Evolutionary conservation across 2,113 vertebrate genomes (phyloP).

Genomic region (Charadrius vociferus): DNA sequence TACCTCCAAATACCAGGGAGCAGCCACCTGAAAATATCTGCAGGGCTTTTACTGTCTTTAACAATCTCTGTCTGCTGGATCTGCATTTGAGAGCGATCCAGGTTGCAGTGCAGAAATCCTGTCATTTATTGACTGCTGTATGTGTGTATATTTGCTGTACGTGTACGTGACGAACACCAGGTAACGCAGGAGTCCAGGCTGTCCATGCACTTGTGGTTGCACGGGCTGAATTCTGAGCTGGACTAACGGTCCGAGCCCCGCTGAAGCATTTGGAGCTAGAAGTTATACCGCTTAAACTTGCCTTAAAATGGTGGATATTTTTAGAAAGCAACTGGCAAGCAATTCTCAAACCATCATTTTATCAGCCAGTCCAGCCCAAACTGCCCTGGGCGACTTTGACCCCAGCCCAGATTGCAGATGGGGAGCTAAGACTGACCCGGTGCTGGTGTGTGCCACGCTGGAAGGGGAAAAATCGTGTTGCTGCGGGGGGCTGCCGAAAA

Average conservation of each 20-base stretch:
- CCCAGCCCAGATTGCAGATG: not conserved
- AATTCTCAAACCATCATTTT: not conserved
- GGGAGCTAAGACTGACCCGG: not conserved
- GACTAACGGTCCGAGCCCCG: not conserved
- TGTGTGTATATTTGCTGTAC: not conserved
- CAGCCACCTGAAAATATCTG: not conserved
- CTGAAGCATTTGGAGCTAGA: too few relatives aligned
- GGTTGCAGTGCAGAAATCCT: not conserved
- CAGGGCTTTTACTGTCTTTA: not conserved
- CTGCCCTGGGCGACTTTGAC: not conserved
- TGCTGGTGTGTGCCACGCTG: fast-evolving
- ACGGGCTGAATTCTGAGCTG: not conserved
- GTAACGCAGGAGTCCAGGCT: fast-evolving
- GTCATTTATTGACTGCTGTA: fast-evolving
- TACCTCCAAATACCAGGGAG: not conserved
- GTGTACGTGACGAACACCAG: fast-evolving
- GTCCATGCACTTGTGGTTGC: too few relatives aligned
- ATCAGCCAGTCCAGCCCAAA: not conserved
- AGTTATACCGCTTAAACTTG: not conserved
- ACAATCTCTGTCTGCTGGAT: fast-evolving
- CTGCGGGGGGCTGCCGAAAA: not conserved
- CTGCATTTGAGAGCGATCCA: not conserved
- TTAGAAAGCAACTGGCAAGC: not conserved
- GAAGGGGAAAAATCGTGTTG: not conserved
- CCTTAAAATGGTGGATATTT: not conserved